These are phyloP conservation scores for Lophotriccus pileatus DNA, from an alignment of 2,797 vertebrate species.

Conservation along the genomic window DNA sequence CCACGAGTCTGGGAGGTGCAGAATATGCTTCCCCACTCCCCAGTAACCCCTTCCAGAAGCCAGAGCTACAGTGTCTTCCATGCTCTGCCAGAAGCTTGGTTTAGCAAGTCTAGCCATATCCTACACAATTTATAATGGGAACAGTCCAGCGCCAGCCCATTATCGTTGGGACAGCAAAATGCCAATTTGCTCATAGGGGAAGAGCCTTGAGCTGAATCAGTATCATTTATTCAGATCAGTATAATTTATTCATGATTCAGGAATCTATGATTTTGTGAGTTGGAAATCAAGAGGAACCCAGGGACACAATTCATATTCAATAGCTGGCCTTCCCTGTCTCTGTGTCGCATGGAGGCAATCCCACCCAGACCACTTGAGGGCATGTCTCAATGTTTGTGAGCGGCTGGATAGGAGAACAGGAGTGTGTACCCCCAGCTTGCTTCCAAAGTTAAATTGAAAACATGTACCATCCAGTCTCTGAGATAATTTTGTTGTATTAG, in stretches of 20 bases:
- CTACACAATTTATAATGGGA: not conserved
- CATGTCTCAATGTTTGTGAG: not conserved
- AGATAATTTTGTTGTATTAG: not conserved
- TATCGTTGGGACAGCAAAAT: not conserved
- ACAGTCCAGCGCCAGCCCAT: not conserved
- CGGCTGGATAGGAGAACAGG: not conserved
- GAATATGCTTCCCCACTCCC: fast-evolving
- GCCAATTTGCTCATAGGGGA: not conserved
- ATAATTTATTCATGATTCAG: constrained; percentile 1
- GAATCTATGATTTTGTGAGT: not conserved
- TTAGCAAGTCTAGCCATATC: not conserved
- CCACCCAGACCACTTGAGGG: not conserved
- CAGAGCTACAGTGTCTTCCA: not conserved
- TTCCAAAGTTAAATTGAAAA: not conserved
- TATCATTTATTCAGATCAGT: not conserved
- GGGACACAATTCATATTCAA: not conserved
- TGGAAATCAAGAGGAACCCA: not conserved
- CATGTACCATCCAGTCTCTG: not conserved
- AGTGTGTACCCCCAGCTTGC: not conserved
- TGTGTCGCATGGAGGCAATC: not conserved
- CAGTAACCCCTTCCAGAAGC: not conserved
- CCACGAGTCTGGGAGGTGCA: fast-evolving
- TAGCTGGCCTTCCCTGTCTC: not conserved
- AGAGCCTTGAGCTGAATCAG: not conserved
- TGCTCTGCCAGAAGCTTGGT: not conserved